Conservation (phyloP, 1,140 invertebrate species). For the Lordiphosa clarofinis region DNA sequence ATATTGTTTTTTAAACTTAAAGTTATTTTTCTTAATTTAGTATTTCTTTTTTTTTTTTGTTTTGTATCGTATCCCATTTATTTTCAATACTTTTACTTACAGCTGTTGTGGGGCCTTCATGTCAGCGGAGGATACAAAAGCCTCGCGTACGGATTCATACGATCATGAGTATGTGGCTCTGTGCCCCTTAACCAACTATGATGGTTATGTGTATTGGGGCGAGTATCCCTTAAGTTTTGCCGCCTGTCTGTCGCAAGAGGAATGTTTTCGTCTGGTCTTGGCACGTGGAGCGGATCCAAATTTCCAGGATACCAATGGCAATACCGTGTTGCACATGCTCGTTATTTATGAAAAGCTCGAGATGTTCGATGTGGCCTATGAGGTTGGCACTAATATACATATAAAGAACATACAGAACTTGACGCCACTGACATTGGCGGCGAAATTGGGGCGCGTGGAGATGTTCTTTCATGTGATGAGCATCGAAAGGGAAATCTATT, state of each 20-base stretch:
- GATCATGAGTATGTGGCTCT: slow-evolving; percentile 97
- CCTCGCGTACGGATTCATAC: slow-evolving; percentile 89
- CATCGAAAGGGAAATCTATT: slow-evolving; percentile 96
- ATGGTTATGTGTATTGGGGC: slow-evolving; percentile 99
- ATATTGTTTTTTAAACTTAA: no score
- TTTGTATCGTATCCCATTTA: no score
- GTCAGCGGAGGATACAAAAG: slow-evolving; percentile 98
- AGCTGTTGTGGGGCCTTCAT: slow-evolving; percentile 96
- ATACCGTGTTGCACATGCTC: slow-evolving; percentile 97
- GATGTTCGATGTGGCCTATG: slow-evolving; percentile 97
- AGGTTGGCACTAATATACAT: slow-evolving; percentile 91
- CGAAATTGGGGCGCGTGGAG: slow-evolving; percentile 94
- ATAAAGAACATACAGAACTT: slow-evolving; percentile 93
- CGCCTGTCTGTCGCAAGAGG: slow-evolving; percentile 97
- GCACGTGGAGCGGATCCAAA: slow-evolving; percentile 97
- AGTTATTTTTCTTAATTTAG: no score
- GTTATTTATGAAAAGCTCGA: slow-evolving; percentile 96
- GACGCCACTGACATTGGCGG: slow-evolving; percentile 95
- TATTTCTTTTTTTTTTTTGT: no score
- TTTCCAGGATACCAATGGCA: slow-evolving; percentile 97
- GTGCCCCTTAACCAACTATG: slow-evolving; percentile 92
- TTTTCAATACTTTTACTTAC: not conserved
- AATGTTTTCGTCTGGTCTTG: slow-evolving; percentile 96
- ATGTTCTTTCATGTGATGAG: slow-evolving; percentile 98
- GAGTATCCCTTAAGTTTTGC: slow-evolving; percentile 98